phyloP scores from a whole-genome alignment of 1,140 invertebrate species.

The Antheraea mylitta region DNA sequence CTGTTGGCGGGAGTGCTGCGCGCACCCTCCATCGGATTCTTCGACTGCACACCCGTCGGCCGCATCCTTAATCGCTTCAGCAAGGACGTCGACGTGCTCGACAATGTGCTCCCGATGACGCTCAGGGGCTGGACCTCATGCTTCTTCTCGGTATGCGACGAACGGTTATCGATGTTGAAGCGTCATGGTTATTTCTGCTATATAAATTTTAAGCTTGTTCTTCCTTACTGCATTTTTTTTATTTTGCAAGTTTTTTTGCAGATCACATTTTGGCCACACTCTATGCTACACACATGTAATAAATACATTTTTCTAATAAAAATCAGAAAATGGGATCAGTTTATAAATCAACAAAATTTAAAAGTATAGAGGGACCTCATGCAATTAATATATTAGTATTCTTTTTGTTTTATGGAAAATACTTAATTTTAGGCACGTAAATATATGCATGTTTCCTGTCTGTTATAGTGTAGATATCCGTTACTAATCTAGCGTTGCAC shows the following conservation, averaged over 20 bases:
- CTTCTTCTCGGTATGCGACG: conserved; percentile 83
- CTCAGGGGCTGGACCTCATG: conserved; percentile 85
- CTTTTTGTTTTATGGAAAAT: neutral
- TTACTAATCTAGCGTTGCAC: conserved; percentile 1
- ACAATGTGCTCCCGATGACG: conserved; percentile 86
- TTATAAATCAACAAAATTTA: conserved; percentile 26
- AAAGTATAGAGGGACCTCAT: neutral
- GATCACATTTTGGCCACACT: no score
- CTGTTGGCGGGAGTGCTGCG: conserved; percentile 86
- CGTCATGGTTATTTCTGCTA: neutral
- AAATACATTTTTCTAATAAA: no score
- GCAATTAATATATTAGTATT: neutral
- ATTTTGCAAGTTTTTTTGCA: neutral
- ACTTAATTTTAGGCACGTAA: neutral
- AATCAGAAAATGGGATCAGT: conserved; percentile 40
- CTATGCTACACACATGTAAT: no score
- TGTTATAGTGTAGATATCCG: neutral
- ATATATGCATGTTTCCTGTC: neutral
- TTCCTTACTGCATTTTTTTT: neutral
- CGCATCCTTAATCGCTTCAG: conserved; percentile 92
- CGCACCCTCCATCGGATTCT: conserved; percentile 87
- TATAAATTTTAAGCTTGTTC: neutral
- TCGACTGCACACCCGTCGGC: conserved; percentile 92
- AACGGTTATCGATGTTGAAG: neutral
- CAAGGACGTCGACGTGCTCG: conserved; percentile 90